Conservation (phyloP, 2,113 vertebrate species). For the Jacana jacana region DNA sequence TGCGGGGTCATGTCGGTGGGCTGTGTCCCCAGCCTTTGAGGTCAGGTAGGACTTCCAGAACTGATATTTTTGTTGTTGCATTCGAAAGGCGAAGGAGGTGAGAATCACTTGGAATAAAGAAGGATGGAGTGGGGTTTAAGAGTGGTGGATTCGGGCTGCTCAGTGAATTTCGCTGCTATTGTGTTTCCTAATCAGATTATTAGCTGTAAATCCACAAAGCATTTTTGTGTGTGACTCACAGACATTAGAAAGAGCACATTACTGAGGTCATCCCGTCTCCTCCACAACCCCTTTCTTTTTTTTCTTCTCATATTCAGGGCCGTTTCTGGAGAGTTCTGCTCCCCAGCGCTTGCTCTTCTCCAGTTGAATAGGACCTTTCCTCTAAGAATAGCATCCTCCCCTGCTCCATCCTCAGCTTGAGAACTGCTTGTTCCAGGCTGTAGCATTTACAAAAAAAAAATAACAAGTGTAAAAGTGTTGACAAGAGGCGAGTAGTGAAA, state of each 20-base stretch:
- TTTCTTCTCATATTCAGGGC: not conserved
- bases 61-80: not conserved
- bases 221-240: slow-evolving; percentile 29
- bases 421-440: slow-evolving; percentile 56
- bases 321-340: slow-evolving; percentile 34
- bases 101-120: not conserved
- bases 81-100: not conserved
- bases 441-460: not conserved
- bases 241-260: slow-evolving; percentile 17
- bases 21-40: not conserved
- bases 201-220: slow-evolving; percentile 39
- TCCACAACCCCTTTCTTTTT: not conserved
- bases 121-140: not conserved
- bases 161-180: slow-evolving; percentile 12
- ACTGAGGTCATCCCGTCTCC: slow-evolving; percentile 32
- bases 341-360: not conserved
- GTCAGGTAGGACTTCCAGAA: not conserved
- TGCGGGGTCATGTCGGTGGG: fast-evolving
- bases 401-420: slow-evolving; percentile 32
- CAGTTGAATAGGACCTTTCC: slow-evolving; percentile 44
- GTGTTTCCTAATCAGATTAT: slow-evolving; percentile 25
- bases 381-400: slow-evolving; percentile 63
- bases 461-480: not conserved
- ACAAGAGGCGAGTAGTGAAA: not conserved
- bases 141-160: not conserved